Base-by-base conservation (phyloP, 92 coral and sea anemone genomes). In the Pocillopora grandis region DNA sequence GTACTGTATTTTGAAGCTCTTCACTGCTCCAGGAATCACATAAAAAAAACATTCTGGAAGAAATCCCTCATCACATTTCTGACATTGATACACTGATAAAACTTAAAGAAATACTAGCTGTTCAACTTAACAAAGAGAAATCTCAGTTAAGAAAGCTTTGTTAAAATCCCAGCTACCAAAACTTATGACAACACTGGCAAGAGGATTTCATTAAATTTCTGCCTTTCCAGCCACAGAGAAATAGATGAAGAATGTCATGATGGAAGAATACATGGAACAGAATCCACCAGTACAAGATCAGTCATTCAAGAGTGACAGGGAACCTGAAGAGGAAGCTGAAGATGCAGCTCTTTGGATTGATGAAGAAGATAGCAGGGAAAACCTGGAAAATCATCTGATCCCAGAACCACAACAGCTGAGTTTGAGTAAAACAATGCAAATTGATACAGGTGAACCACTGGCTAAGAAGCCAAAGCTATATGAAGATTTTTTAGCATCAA, bases 1-100 rank as follows among this genome's bases (percentile, higher is more conserved):
- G 92, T 89, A 23, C 42, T 89, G 75, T 89, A 12, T 60, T 89
- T 89, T 89, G 92, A 89, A 65, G 89, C 92, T 0, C 55, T 89
- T 49, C 89, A 85, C 80, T 79, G 86, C 52, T 84, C 83, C 15
- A 84, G 84, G 80, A 83, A 88, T 68, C 91, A 88, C 85, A 88
- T 84, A 35, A 84, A 84, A 23, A 78, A 48, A 88, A 83, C 37
- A 16, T 71, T 5, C n/a, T 88, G 16, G 76, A 77, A 19, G 91
- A 88, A 65, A 85, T 88, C 16, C 88, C 80, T 15, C 91, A 84
- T 15, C 89, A 84, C 86, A 85, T 89, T 19, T 79, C 84, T 14
- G 89, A 89, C 75, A 85, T 84, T 19, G 82, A 89, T 71, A 21
- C 89, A 9, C 78, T 88, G 9, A 84, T 84, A 1, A 84, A 78